These are phyloP conservation scores for Strongylocentrotus purpuratus DNA, from an alignment of 35 echinoderm and acorn worm genomes.

Conservation along the genomic window DNA sequence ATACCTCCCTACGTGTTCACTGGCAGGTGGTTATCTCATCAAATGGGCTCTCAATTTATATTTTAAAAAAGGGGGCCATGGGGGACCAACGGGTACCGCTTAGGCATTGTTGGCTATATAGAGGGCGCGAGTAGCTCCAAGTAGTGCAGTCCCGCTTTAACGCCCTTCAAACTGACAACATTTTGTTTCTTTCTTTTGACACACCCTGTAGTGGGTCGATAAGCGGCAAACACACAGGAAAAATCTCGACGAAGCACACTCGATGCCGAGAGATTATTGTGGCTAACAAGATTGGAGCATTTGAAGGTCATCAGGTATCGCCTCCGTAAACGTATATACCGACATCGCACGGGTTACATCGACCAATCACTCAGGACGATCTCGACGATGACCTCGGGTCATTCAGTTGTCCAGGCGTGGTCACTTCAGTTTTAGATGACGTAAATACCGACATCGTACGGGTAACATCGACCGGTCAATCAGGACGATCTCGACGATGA, in stretches of 20 bases:
- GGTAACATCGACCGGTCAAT: neutral
- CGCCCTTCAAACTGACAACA: too few relatives aligned
- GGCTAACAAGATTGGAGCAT: constrained; percentile 28
- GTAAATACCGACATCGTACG: neutral
- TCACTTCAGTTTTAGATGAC: too few relatives aligned
- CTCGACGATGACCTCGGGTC: neutral
- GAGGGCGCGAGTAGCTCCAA: too few relatives aligned
- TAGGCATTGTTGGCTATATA: too few relatives aligned
- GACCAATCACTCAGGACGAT: neutral
- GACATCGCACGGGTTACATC: neutral
- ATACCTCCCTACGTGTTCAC: too few relatives aligned
- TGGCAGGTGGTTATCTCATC: too few relatives aligned
- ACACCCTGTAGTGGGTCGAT: constrained; percentile 14
- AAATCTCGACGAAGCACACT: constrained; percentile 26
- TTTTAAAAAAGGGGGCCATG: too few relatives aligned
- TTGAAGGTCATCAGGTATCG: constrained; percentile 27
- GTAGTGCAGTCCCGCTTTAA: too few relatives aligned
- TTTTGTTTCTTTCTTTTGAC: neutral
- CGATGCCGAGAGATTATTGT: constrained; percentile 27
- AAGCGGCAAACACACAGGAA: constrained; percentile 33
- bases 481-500: neutral
- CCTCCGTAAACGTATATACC: neutral
- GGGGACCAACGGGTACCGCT: too few relatives aligned
- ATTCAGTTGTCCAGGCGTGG: neutral
- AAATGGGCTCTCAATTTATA: too few relatives aligned